These are phyloP conservation scores for Stictonetta naevosa DNA, from an alignment of 2,113 vertebrate species.

Conservation along the genomic window DNA sequence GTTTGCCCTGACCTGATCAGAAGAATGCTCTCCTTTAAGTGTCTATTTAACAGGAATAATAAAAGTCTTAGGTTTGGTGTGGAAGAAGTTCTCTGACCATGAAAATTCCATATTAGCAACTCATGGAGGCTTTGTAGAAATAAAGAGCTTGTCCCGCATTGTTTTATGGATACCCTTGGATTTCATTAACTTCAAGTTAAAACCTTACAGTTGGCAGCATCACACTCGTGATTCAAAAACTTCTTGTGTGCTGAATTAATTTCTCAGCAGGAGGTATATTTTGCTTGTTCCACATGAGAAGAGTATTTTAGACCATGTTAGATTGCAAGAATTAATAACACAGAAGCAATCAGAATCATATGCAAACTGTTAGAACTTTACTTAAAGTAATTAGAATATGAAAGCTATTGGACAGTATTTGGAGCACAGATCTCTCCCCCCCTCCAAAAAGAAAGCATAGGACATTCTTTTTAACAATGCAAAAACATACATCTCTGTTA, in stretches of 20 bases:
- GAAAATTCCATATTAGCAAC: not conserved
- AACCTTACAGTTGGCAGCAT: not conserved
- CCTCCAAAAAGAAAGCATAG: not conserved
- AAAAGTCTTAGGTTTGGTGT: not conserved
- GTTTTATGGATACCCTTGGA: not conserved
- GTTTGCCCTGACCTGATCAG: not conserved
- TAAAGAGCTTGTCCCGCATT: not conserved
- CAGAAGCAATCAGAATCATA: slow-evolving; percentile 29
- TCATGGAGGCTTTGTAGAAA: not conserved
- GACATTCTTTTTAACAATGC: slow-evolving; percentile 35
- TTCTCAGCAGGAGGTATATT: slow-evolving; percentile 4
- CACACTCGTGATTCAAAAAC: not conserved
- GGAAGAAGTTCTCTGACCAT: not conserved
- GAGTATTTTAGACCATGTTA: not conserved
- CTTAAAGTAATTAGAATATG: slow-evolving; percentile 64
- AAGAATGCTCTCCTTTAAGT: not conserved
- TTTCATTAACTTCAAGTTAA: slow-evolving; percentile 22
- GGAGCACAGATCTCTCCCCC: slow-evolving; percentile 6
- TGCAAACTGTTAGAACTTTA: slow-evolving; percentile 68
- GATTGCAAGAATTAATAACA: slow-evolving; percentile 42
- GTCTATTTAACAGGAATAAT: not conserved
- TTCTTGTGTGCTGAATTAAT: not conserved
- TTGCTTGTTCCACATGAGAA: not conserved
- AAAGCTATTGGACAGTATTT: slow-evolving; percentile 49
- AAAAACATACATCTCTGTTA: slow-evolving; percentile 38